Evolutionary conservation across 2,113 vertebrate genomes (phyloP), one percentile per base, ranked within the genome.

Genomic region (Ictalurus furcatus): DNA sequence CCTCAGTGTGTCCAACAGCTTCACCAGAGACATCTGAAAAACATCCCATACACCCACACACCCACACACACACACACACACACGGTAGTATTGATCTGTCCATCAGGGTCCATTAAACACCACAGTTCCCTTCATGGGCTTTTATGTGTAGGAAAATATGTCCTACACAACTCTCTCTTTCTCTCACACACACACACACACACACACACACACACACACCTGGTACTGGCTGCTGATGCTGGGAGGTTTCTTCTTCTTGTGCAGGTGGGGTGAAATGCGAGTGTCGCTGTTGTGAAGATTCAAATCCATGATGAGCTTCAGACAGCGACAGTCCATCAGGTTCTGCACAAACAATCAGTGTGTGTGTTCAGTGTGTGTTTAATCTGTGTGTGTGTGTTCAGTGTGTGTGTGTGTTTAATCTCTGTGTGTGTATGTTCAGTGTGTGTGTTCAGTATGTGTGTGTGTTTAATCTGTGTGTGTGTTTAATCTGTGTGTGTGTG

Each of bases 221-320:
- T 99, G 97, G 93, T 99, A 98, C 93, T 98, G 98, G 4, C 97
- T 93, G 0, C 96, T 95, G 88, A 98, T 96, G 87, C 97, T 98
- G 0, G 97, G 97, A 0, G 96, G 96, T 71, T 97, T 97, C 92
- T 97, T 96, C 93, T 95, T 97, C 87, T 96, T 96, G 93, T 97
- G 96, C 59, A 97, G 94, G 85, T 98, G 97, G 81, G 97, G 92
- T 89, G 97, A 94, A 1, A 97, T 96, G 92, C 97, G 97, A 6
- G 97, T 97, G 56, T 97, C 98, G 8, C 95, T 96, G 88, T 98
- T 97, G 0, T 99, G 96, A 2, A 97, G 93, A 0, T 97, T 97
- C 91, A 97, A 96, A 87, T 95, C 96, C 85, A 98, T 94, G 13
- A 98, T 95, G 28, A 98, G 94, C 92, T 97, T 97, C 90, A 99